Base-by-base conservation (phyloP, 2,113 vertebrate species). In the Oreochromis niloticus region DNA sequence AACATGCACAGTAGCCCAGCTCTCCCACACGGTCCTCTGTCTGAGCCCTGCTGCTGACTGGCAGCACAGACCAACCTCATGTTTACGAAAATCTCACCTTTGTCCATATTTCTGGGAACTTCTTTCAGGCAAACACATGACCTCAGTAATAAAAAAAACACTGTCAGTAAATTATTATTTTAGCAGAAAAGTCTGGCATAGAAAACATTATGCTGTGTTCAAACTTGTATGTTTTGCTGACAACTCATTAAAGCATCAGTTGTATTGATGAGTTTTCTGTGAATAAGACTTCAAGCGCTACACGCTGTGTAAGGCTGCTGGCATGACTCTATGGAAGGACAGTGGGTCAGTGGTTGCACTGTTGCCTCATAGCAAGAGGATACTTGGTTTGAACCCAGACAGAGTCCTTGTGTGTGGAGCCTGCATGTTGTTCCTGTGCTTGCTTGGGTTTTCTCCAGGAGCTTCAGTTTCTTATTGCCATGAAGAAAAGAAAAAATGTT, bases 1-100 rank as follows among this genome's bases (percentile, higher is more conserved):
- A 78, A 32, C 43, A 78, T 50, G 43, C 84, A 84, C 80, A 16
- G 43, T 41, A 12, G 30, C 13, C 46, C 43, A 7, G 27, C 50
- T 68, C 83, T 68, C 90, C 87, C 63, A 57, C 87, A 24, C 56
- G 14, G 43, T 79, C 85, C 84, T 27, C 30, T 27, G 27, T 30
- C 30, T 55, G 27, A 56, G n/a, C 84, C 12, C n/a, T 36, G 63
- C 57, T 86, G 83, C 36, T 81, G 8, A 84, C 54, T 84, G 83
- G 52, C 86, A 90, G 22, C 75, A n/a, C 59, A 56, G 27, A 56
- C 32, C 85, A n/a, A 36, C 80, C 75, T 89, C 27, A 9, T 81
- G 80, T 84, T 90, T 30, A 59, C 10, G 10, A 32, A 57, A 19
- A 41, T 78, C 14, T 85, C 39, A 83, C 78, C 85, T 81, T 55